Evolutionary conservation across 2,888 invertebrate genomes (phyloP).

Genomic region (Drosophila hawaiiensis): DNA sequence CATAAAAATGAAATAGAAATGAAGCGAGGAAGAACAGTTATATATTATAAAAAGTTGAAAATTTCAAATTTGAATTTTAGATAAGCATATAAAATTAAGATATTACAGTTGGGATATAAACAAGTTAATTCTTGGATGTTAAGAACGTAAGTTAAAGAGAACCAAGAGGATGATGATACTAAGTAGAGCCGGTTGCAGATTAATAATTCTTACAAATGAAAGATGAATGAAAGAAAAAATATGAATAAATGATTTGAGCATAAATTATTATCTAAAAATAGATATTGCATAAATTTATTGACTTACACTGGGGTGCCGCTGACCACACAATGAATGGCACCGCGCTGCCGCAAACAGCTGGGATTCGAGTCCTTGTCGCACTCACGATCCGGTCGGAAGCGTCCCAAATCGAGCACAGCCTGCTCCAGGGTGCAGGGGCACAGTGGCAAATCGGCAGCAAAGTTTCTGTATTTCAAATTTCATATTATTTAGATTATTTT

Average conservation of each 20-base stretch:
- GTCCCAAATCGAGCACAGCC: slow-evolving; percentile 95
- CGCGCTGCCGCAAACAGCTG: slow-evolving; percentile 94
- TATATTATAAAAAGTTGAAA: too few species aligned
- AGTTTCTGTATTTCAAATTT: slow-evolving; percentile 88
- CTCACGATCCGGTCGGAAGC: slow-evolving; percentile 94
- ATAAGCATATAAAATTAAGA: too few species aligned
- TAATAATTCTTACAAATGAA: not conserved
- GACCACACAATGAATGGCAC: slow-evolving; percentile 96
- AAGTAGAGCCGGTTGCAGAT: not conserved
- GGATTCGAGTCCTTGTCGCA: slow-evolving; percentile 97
- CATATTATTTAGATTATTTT: slow-evolving; percentile 29
- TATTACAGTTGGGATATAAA: too few species aligned
- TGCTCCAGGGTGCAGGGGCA: slow-evolving; percentile 97
- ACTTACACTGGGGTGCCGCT: slow-evolving; percentile 95
- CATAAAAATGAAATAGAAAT: not conserved
- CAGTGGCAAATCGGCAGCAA: slow-evolving; percentile 92
- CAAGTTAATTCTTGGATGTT: not conserved
- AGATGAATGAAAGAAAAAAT: not conserved
- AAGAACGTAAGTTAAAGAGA: not conserved
- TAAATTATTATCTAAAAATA: not conserved
- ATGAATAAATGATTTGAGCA: not conserved
- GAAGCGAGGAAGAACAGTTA: not conserved
- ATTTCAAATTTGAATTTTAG: not conserved
- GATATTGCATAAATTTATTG: not conserved
- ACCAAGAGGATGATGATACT: not conserved